Base-by-base conservation (phyloP, 2,797 vertebrate species). In the Podargus strigoides region DNA sequence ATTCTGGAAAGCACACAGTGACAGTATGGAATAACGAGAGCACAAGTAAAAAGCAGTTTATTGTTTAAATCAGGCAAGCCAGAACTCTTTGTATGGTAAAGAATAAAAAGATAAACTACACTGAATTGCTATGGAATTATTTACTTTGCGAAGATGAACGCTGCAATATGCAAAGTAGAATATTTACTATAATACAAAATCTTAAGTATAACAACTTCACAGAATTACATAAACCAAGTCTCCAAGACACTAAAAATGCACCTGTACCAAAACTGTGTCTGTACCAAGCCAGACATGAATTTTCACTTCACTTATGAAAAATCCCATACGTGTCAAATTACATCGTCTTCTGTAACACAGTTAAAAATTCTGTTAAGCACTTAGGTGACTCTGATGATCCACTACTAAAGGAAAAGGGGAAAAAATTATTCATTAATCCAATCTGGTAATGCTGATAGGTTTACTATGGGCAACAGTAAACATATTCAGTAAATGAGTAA, bases 1-100 rank as follows among this genome's bases (percentile, higher is more conserved):
- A 97, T 96, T 97, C 87, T 97, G 81, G 97, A 97, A 78, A 84
- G 85, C 53, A 93, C 88, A 85, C 72, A 83, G 47, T 42, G 82
- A 52, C 89, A 92, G 39, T 88, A 95, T 70, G 96, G 77, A 90
- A 88, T 94, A 95, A 94, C 67, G 82, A 92, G 95, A 92, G 47
- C 46, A 86, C 70, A 95, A 92, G 84, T 93, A 90, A 92, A 96
- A 94, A 87, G 66, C 73, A 70, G 64, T 70, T 93, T 85, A 77
- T 62, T 96, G 83, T 93, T 94, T 85, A 73, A 68, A 86, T 23
- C 66, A 96, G 79, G 21, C 34, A 92, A 92, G 44, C 60, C 72
- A 93, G 93, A 94, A 86, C 81, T 79, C 67, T 86, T 92, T 95
- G 87, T 85, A 90, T 4, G n/a, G 67, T 77, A 83, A 93, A 93